These are phyloP conservation scores for Lasioglossum vierecki DNA, from an alignment of 2,888 invertebrate species.

Conservation along the genomic window DNA sequence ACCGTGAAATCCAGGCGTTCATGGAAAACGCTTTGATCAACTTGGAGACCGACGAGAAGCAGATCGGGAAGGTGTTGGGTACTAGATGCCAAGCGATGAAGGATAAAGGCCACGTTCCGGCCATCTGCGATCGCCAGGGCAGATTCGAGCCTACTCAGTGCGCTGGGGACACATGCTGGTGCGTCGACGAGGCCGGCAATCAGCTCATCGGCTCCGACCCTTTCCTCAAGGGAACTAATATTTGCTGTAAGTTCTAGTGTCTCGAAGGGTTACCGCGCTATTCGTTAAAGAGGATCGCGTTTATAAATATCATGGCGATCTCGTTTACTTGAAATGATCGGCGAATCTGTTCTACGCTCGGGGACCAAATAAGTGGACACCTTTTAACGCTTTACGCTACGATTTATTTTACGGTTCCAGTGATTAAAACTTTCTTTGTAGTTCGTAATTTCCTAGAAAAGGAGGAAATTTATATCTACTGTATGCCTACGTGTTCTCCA, in stretches of 20 bases:
- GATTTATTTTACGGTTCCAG: no score
- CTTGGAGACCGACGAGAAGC: conserved; percentile 69
- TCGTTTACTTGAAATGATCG: background rate
- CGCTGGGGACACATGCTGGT: conserved; percentile 90
- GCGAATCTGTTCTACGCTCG: background rate
- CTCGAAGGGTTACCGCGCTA: background rate
- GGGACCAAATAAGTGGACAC: background rate
- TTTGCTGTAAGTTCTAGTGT: conserved; percentile 85
- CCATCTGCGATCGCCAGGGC: conserved; percentile 89
- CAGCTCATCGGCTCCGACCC: conserved; percentile 87
- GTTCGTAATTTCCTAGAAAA: no score
- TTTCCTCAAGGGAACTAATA: conserved; percentile 86
- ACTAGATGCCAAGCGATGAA: conserved; percentile 86
- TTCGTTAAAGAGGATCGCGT: background rate
- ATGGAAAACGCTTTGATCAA: conserved; percentile 76
- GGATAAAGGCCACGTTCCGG: conserved; percentile 83
- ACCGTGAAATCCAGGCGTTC: conserved; percentile 77
- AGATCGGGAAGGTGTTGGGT: conserved; percentile 83
- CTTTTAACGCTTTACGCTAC: background rate
- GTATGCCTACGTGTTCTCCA: no score
- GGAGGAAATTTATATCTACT: no score
- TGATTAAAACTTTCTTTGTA: no score
- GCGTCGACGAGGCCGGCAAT: conserved; percentile 93
- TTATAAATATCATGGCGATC: background rate
- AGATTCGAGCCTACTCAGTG: conserved; percentile 92